Base-by-base conservation (phyloP, 1,140 invertebrate genomes). In the Phthorimaea operculella region DNA sequence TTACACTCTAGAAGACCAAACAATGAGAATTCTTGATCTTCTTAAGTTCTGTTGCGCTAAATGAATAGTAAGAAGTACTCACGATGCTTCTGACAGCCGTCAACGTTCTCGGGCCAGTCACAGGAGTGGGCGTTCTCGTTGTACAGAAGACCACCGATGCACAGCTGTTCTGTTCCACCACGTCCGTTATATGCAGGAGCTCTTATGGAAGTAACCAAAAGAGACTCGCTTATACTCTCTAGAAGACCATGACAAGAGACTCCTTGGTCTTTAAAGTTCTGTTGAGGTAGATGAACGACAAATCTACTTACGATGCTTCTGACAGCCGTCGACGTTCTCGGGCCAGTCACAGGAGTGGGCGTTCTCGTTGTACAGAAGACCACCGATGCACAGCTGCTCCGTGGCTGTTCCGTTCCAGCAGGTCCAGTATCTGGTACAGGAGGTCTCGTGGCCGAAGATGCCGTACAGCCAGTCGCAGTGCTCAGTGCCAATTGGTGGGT, bases 391-490 rank as follows among this genome's bases (percentile, higher is more conserved):
- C n/a, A 96, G 89, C 76, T 96, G 95, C 78, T 96, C 94, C 0
- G 94, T 95, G 10, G 94, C 92, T 0, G 95, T 96, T 33, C 95
- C 94, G 77, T 96, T 96, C 95, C 95, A 96, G 77, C 95, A 96
- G 0, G 95, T 96, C 95, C 95, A 97, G 79, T 96, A 96, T 12
- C 95, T 87, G 0, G 95, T 97, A 86, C 95, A 96, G 0, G 93
- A 95, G 0, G 94, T 96, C 80, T 96, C 94, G 75, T 97, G 95
- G 0, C 95, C 94, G 78, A 96, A 96, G 64, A 96, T 96, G 17
- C 95, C 95, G 74, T 96, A 97, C 55, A 96, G 84, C 95, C 95
- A 97, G 68, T 95, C 94, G 74, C 95, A 97, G 72, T 96, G 95
- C 59, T 96, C 94, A 0, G 91, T 92, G 8, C 89, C 87, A 52